phyloP scores from a whole-genome alignment of 1,140 invertebrate genomes.

The Penaeus vannamei region DNA sequence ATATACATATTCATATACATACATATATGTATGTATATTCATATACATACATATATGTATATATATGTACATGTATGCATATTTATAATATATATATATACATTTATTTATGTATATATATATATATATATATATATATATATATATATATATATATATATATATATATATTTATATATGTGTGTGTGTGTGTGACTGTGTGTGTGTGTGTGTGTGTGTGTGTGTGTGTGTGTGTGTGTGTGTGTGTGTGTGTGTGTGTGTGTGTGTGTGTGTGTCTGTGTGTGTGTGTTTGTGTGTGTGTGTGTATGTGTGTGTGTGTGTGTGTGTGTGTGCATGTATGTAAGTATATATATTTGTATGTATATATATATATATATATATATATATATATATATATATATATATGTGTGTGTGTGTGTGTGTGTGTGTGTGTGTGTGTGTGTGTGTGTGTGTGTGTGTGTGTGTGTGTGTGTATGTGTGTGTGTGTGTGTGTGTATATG shows the following conservation, averaged over 20 bases:
- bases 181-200: background rate
- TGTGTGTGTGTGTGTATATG: background rate
- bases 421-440: background rate
- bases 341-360: no score
- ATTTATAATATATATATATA: background rate
- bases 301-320: no score
- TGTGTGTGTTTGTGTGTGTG: no score
- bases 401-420: no score
- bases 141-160: background rate
- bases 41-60: background rate
- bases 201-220: background rate
- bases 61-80: background rate
- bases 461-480: background rate
- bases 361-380: no score
- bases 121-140: slow-evolving; percentile 3
- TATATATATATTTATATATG: background rate
- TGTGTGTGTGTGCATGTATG: no score
- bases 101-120: background rate
- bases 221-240: no score
- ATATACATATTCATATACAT: background rate
- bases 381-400: no score
- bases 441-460: background rate
- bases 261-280: no score
- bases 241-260: no score
- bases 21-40: background rate